A percentile compares a stretch with the other conserved stretches of the same genome.
Evolutionary conservation across 2,888 invertebrate genomes (phyloP).

Genomic region (Craniophora ligustri): DNA sequence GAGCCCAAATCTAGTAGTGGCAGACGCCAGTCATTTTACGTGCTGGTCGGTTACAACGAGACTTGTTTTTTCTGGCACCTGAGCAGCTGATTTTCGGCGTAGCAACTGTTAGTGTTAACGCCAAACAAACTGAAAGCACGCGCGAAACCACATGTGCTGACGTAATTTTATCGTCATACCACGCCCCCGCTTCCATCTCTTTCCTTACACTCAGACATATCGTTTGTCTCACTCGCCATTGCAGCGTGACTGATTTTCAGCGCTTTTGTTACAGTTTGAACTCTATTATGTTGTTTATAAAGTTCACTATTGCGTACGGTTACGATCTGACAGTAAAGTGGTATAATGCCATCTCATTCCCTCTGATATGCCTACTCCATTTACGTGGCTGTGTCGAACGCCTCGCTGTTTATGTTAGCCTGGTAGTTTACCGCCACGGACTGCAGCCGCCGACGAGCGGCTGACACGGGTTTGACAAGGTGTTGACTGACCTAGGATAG

Average conservation of each 20-base stretch:
- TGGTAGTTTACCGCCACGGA: constrained; percentile 88
- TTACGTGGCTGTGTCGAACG: constrained; percentile 60
- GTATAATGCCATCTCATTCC: constrained; percentile 62
- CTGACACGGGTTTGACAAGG: constrained; percentile 86
- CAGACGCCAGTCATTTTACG: constrained; percentile 49
- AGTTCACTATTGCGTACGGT: constrained; percentile 57
- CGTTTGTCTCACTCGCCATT: constrained; percentile 69
- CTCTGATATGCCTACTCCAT: constrained; percentile 62
- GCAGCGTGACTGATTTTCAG: constrained; percentile 73
- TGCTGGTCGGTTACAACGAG: constrained; percentile 50
- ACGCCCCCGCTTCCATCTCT: constrained; percentile 73
- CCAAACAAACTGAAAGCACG: constrained; percentile 75
- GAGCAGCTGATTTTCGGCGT: constrained; percentile 85
- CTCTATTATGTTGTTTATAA: constrained; percentile 56
- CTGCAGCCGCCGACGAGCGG: constrained; percentile 85
- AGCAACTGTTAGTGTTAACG: constrained; percentile 72
- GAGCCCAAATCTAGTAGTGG: constrained; percentile 34
- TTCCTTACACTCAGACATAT: constrained; percentile 58
- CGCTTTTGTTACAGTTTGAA: constrained; percentile 53
- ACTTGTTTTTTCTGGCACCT: constrained; percentile 67
- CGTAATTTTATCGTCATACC: constrained; percentile 71
- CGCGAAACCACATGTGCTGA: constrained; percentile 79
- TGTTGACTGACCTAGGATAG: constrained; percentile 67
- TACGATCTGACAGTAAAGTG: constrained; percentile 50
- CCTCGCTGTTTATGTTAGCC: constrained; percentile 75